Evolutionary conservation across 2,888 invertebrate species (phyloP), one percentile per base, ranked within the genome.

Genomic region (Leptura quadrifasciata): DNA sequence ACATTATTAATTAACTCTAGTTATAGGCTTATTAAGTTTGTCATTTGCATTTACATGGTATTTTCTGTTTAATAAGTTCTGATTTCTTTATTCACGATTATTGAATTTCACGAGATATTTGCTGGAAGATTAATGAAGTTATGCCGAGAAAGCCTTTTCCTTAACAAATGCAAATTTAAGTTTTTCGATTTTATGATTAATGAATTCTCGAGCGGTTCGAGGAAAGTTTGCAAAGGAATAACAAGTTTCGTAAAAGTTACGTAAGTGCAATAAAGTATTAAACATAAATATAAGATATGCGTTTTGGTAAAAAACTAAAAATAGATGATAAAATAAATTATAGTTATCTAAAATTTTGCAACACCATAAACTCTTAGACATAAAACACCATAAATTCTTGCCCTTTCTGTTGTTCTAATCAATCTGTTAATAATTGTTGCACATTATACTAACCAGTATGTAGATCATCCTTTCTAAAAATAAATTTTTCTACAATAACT

Each of bases 11-110:
- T 47, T 47, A n/a, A 12, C 20, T 18, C 63, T 69, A 57, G 39
- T 58, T 39, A 69, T 58, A 57, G 69, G 21, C 58, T 69, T 58
- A 69, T 69, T 69, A 39, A 58, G n/a, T 27, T 17, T 20, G 39
- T 21, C 10, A 69, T 69, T 69, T 58, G 47, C 57, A 69, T 58
- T 58, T 69, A 47, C 35, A 39, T 31, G 20, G 57, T 15, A 63
- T 54, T 67, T 67, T 47, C 15, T 67, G 47, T 54, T 55, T 55
- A 54, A 54, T 67, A 54, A 67, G 54, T 54, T 24, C 20, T 24
- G 55, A 67, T 67, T 67, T 67, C 24, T 55, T 54, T 24, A 24
- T n/a, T 54, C 24, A 17, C n/a, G 47, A 17, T 54, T 54, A 54
- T 31, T n/a, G 31, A 68, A 31, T 61, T 35, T 58, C 55, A 57